Evolutionary conservation across 2,797 vertebrate species (phyloP), one percentile per base, ranked within the genome.

Genomic region (Anableps anableps): DNA sequence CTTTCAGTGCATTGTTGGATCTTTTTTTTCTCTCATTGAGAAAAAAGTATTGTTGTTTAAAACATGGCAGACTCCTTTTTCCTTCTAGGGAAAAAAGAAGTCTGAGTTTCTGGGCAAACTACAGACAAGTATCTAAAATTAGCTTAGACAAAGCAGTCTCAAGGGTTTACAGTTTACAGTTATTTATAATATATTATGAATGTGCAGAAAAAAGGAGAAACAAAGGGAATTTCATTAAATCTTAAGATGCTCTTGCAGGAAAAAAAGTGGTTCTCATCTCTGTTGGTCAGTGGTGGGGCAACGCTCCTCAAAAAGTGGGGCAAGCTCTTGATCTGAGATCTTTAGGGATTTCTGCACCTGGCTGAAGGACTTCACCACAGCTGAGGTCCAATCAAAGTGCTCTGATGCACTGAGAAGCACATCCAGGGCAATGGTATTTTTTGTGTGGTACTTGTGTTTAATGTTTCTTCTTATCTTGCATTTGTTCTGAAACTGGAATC

Each of bases 251-350:
- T 62, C 51, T 36, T 60, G 62, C 2, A 86, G 77, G 55, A 83
- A 10, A 85, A 77, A 51, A 29, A 76, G 38, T 4, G 3, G 77
- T 73, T 84, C 74, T 80, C 74, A 83, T 87, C 76, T 90, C 77
- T 96, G 0, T 0, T 83, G 58, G 19, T 86, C 83, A 1, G 91
- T 84, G 83, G 94, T 23, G 0, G 85, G 93, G 10, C 51, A 89
- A 79, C 90, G 91, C 75, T 94, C 92, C 84, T 94, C 78, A 79
- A 95, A 96, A 90, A 96, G 93, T 79, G 94, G 95, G 88, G 93
- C 72, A 55, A 89, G 91, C 64, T 95, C 86, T 79, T 92, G 94
- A 43, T 85, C 58, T 41, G 94, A 95, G 72, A 95, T 84, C 75
- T 89, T 78, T 21, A 85, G 74, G 78, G 89, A 94, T 72, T 78